phyloP scores from a whole-genome alignment of 1,140 invertebrate species.

The Rhopalosiphum padi region DNA sequence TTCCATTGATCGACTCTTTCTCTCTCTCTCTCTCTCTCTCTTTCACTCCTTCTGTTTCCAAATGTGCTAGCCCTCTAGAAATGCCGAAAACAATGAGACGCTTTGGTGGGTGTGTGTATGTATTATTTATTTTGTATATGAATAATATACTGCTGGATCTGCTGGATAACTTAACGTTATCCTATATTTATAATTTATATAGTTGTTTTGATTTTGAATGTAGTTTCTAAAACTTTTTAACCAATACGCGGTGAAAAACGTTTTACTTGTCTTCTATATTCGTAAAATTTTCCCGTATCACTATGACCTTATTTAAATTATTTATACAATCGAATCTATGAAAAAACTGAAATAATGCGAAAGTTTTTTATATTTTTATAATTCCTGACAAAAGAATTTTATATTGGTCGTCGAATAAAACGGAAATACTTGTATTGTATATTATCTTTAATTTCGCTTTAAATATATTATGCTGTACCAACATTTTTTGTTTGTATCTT shows the following conservation, averaged over 20 bases:
- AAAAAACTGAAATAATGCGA: not conserved
- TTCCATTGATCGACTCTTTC: slow-evolving; percentile 33
- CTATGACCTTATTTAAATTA: not conserved
- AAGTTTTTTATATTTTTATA: not conserved
- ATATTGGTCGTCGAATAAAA: not conserved
- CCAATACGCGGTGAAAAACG: not conserved
- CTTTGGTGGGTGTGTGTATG: not conserved
- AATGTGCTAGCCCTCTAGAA: not conserved
- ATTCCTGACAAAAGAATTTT: not conserved
- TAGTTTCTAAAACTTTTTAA: slow-evolving; percentile 4
- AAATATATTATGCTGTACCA: not conserved
- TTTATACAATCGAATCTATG: not conserved
- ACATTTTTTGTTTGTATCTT: not conserved
- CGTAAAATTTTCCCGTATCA: not conserved
- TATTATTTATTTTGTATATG: slow-evolving; percentile 1
- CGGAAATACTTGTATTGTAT: not conserved
- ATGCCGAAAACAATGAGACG: slow-evolving; percentile 28
- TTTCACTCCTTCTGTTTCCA: not conserved
- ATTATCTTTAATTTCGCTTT: not conserved
- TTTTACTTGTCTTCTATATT: not conserved
- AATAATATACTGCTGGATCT: not conserved
- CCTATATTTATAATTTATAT: not conserved
- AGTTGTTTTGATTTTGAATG: slow-evolving; percentile 1
- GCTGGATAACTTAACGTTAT: not conserved
- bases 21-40: not conserved